phyloP scores from a whole-genome alignment of 2,888 invertebrate species.

The Xestobium rufovillosum region DNA sequence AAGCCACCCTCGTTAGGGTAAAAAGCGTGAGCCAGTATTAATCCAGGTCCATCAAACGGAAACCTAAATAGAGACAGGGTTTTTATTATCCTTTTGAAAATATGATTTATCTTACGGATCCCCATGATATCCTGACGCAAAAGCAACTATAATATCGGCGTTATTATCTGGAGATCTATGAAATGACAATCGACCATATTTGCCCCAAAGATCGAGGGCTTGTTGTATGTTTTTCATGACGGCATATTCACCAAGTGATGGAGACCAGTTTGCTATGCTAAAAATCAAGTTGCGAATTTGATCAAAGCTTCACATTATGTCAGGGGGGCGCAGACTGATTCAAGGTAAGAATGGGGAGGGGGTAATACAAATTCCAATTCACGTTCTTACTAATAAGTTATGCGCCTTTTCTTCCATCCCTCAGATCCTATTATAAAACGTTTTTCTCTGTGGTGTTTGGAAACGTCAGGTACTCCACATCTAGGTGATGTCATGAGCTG shows the following conservation, averaged over 20 bases:
- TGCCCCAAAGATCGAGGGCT: conserved; percentile 63
- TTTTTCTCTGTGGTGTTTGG: conserved; percentile 42
- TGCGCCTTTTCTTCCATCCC: conserved; percentile 60
- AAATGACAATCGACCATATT: conserved; percentile 56
- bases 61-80: conserved; percentile 42
- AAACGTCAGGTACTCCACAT: conserved; percentile 66
- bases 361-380: too few species aligned
- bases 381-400: conserved; percentile 67
- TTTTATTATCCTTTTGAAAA: neutral
- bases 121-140: conserved; percentile 61
- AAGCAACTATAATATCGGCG: conserved; percentile 69
- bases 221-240: conserved; percentile 51
- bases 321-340: too few species aligned
- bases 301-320: too few species aligned
- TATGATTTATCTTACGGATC: conserved; percentile 50
- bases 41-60: conserved; percentile 71
- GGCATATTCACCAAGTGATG: conserved; percentile 50
- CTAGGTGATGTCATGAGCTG: conserved; percentile 59
- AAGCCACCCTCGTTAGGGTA: conserved; percentile 55
- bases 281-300: too few species aligned
- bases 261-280: conserved; percentile 64
- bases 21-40: conserved; percentile 69
- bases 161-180: conserved; percentile 43
- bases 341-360: too few species aligned
- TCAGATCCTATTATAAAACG: conserved; percentile 54